phyloP scores from a whole-genome alignment of 2,888 invertebrate genomes.

The Hyposoter dolosus region DNA sequence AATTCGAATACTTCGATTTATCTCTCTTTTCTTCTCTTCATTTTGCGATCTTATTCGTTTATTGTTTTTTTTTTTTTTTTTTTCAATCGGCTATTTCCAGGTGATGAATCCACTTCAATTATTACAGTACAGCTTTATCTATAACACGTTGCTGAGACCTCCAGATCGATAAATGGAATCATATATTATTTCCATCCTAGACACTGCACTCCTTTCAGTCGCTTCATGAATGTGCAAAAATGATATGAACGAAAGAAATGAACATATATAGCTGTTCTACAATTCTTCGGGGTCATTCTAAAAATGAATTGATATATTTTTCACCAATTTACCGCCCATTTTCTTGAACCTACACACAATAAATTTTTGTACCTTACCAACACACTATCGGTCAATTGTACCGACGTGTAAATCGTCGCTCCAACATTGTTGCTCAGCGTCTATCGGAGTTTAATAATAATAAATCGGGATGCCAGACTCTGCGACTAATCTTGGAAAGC shows the following conservation, averaged over 20 bases:
- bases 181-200: neutral
- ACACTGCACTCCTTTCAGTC: neutral
- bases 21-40: neutral
- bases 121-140: neutral
- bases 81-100: constrained; percentile 19
- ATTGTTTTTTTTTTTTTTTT: constrained; percentile 31
- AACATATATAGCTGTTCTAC: neutral
- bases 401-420: too few species aligned
- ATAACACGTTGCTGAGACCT: constrained; percentile 6
- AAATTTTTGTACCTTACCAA: too few species aligned
- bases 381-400: too few species aligned
- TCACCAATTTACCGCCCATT: too few species aligned
- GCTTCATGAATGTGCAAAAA: neutral
- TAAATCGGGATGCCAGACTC: too few species aligned
- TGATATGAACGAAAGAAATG: neutral
- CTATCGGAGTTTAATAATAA: too few species aligned
- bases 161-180: constrained; percentile 3
- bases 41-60: constrained; percentile 10
- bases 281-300: neutral
- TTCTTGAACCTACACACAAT: too few species aligned
- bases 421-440: too few species aligned
- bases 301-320: neutral
- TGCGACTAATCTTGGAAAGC: too few species aligned
- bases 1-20: neutral
- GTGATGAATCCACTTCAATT: constrained; percentile 18